Evolutionary conservation across 30 jellyfish, hydroid and myxozoan genomes (phyloP).

Genomic region (Pseudorhiza aurosa): DNA sequence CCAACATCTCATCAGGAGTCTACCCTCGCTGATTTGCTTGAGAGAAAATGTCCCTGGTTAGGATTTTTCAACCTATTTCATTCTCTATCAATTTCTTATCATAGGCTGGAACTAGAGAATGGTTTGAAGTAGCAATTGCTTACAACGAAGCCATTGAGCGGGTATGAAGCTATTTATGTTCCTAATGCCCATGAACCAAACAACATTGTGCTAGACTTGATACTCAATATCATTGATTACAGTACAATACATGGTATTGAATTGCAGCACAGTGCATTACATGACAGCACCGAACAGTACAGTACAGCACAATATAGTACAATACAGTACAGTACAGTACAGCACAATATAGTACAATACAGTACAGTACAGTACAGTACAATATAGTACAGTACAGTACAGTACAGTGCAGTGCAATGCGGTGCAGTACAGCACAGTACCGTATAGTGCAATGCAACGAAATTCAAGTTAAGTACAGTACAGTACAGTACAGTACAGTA

Average conservation of each 20-base stretch:
- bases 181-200: background rate
- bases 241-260: no score
- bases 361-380: background rate
- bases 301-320: background rate
- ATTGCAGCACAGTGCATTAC: background rate
- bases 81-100: no score
- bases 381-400: background rate
- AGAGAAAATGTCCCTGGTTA: no score
- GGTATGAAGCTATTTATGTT: slow-evolving; percentile 24
- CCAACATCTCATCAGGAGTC: no score
- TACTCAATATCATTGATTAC: no score
- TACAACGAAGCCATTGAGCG: slow-evolving; percentile 66
- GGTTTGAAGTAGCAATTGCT: slow-evolving; percentile 73
- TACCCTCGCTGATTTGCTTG: no score
- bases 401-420: background rate
- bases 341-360: background rate
- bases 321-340: background rate
- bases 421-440: background rate
- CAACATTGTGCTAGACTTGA: background rate
- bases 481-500: background rate
- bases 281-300: background rate
- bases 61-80: no score
- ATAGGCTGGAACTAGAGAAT: slow-evolving; percentile 79
- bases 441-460: background rate
- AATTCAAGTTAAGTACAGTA: no score